These are phyloP conservation scores for Orchestia grillus DNA, from an alignment of 1,140 invertebrate genomes.

Conservation along the genomic window DNA sequence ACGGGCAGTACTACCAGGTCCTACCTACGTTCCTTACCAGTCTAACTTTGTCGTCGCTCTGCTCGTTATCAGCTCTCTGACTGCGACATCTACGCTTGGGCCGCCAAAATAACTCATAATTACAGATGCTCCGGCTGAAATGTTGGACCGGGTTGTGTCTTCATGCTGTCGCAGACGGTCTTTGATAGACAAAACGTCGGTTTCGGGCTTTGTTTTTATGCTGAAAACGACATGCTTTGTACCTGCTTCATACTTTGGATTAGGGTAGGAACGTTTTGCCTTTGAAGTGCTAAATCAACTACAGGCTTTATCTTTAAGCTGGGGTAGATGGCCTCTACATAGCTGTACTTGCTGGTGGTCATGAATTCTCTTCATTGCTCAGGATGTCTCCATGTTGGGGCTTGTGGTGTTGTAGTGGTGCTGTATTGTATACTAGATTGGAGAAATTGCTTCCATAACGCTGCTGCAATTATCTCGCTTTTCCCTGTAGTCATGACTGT, in stretches of 20 bases:
- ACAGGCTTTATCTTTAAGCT: too few species aligned
- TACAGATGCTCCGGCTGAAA: too few species aligned
- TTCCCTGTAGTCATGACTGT: neutral
- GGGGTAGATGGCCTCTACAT: too few species aligned
- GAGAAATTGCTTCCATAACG: neutral
- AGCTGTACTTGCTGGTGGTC: neutral
- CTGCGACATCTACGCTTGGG: too few species aligned
- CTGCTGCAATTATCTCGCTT: neutral
- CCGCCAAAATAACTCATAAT: too few species aligned
- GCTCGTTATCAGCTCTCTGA: too few species aligned
- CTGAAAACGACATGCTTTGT: too few species aligned
- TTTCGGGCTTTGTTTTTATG: neutral
- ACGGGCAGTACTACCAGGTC: slow-evolving; percentile 16
- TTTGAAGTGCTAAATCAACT: too few species aligned
- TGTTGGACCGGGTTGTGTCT: too few species aligned
- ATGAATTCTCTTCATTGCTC: neutral
- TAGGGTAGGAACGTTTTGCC: neutral
- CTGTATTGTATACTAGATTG: neutral
- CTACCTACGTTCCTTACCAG: neutral
- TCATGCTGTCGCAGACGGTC: neutral
- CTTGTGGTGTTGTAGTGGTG: neutral
- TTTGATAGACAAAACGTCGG: neutral
- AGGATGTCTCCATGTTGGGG: neutral
- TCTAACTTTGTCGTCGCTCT: too few species aligned
- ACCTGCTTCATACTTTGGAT: neutral